A percentile compares a stretch with the other conserved stretches of the same genome.
Conservation (phyloP, 2,888 invertebrate species). For the Creontiades dilutus region DNA sequence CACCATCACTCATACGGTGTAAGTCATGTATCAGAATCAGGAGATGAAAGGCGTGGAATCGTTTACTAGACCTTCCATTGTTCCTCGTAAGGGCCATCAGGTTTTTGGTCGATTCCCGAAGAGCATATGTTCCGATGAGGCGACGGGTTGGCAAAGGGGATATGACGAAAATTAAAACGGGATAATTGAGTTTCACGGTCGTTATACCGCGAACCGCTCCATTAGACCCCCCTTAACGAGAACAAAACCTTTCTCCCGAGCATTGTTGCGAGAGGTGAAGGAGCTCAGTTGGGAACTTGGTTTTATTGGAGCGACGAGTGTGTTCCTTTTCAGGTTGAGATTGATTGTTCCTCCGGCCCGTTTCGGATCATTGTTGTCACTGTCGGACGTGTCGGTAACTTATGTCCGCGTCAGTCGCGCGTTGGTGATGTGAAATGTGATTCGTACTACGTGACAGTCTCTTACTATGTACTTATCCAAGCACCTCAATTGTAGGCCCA, state of each 20-base stretch:
- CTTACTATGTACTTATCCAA: too few species aligned
- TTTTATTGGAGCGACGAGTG: conserved; percentile 20
- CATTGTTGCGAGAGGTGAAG: conserved; percentile 23
- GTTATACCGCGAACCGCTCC: conserved; percentile 69
- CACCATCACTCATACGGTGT: too few species aligned
- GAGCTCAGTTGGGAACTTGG: conserved; percentile 3
- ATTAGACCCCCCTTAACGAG: conserved; percentile 67
- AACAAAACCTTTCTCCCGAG: conserved; percentile 56
- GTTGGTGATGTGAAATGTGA: neutral
- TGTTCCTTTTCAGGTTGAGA: conserved; percentile 16
- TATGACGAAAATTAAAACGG: conserved; percentile 62
- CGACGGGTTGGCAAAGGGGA: neutral
- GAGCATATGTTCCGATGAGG: conserved; percentile 49
- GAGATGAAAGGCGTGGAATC: conserved; percentile 51
- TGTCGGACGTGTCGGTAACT: neutral
- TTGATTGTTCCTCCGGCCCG: conserved; percentile 29
- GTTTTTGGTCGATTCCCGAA: conserved; percentile 10
- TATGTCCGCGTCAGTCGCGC: neutral
- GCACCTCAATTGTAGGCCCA: too few species aligned
- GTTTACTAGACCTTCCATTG: neutral
- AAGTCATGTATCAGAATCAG: neutral
- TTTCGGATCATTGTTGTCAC: conserved; percentile 36
- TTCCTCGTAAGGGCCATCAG: neutral
- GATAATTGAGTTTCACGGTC: conserved; percentile 69
- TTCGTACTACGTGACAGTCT: neutral